Conservation (phyloP, 2,113 vertebrate genomes). For the Chauna torquata region DNA sequence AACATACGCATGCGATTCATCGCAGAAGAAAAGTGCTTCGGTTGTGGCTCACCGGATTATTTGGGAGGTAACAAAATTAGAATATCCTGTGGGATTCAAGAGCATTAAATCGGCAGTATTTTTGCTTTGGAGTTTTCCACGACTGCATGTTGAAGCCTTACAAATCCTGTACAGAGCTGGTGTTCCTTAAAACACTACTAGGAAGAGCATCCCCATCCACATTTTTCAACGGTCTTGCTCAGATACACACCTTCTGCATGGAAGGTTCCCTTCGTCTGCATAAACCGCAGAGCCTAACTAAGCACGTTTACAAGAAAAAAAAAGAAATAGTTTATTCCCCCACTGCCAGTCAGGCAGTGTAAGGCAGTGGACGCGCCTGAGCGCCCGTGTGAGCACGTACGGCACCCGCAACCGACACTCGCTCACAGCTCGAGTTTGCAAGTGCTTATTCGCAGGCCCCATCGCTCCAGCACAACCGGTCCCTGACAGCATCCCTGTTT, state of each 20-base stretch:
- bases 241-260: rapidly evolving
- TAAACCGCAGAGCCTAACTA: neutral
- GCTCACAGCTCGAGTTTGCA: rapidly evolving
- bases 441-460: neutral
- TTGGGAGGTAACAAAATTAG: neutral
- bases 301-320: neutral
- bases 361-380: rapidly evolving
- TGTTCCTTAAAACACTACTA: rapidly evolving
- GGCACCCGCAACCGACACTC: rapidly evolving
- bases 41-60: neutral
- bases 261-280: neutral
- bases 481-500: neutral
- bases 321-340: neutral
- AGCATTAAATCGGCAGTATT: rapidly evolving
- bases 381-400: rapidly evolving
- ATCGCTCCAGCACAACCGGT: rapidly evolving
- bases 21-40: rapidly evolving
- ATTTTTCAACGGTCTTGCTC: rapidly evolving
- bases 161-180: neutral
- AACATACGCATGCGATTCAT: rapidly evolving
- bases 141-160: neutral
- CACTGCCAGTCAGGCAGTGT: rapidly evolving
- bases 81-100: neutral
- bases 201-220: neutral
- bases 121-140: neutral